Conservation (phyloP, 2,113 vertebrate genomes). For the Miniopterus natalensis region DNA sequence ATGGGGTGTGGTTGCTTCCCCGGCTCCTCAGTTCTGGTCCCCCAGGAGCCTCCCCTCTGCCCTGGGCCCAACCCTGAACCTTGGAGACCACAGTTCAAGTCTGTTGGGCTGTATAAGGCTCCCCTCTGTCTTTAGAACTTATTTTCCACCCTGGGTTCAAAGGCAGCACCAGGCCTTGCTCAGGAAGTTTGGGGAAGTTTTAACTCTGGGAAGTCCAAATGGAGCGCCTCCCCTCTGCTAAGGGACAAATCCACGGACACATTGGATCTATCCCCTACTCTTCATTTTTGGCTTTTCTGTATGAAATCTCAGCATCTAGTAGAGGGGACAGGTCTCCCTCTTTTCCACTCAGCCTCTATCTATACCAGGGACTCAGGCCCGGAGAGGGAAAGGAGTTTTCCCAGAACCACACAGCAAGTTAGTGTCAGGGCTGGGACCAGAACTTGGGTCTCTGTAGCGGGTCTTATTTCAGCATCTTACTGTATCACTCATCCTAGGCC, state of each 20-base stretch:
- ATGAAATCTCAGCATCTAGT: not conserved
- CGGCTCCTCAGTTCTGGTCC: not conserved
- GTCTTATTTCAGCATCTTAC: not conserved
- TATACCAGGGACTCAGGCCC: not conserved
- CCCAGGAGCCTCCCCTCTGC: not conserved
- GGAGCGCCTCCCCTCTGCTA: not conserved
- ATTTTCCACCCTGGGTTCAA: not conserved
- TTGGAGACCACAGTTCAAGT: not conserved
- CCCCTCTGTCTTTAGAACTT: not conserved
- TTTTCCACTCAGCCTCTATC: not conserved
- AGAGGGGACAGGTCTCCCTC: not conserved
- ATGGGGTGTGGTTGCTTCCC: not conserved
- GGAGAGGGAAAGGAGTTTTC: not conserved
- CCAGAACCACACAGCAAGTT: not conserved
- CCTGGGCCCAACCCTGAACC: rapidly evolving
- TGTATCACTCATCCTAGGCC: rapidly evolving
- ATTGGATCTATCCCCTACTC: not conserved
- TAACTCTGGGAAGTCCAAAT: not conserved
- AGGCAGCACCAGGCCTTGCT: not conserved
- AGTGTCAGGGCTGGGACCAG: not conserved
- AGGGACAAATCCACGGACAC: not conserved
- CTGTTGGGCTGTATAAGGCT: not conserved
- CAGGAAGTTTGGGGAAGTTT: not conserved
- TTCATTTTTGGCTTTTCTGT: not conserved
- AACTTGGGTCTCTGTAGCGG: not conserved